phyloP scores from a whole-genome alignment of 2,888 invertebrate species.

The Lacanobia oleracea region DNA sequence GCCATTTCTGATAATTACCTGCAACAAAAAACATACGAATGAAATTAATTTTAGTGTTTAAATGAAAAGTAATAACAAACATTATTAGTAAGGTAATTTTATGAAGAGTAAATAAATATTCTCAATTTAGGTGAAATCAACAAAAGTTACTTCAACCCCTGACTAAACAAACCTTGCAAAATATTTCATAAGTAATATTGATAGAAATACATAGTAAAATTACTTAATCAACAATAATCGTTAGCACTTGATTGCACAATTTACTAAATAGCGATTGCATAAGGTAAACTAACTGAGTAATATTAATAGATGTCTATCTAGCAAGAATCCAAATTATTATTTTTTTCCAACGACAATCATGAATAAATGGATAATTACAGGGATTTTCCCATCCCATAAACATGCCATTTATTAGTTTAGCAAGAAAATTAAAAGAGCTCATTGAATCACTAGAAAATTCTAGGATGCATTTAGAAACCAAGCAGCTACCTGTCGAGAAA shows the following conservation, averaged over 20 bases:
- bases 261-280: not conserved
- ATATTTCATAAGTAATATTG: not conserved
- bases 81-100: no score
- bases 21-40: slow-evolving; percentile 27
- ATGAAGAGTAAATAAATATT: not conserved
- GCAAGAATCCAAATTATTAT: slow-evolving; percentile 1
- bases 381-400: slow-evolving; percentile 31
- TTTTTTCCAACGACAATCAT: slow-evolving; percentile 12
- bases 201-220: not conserved
- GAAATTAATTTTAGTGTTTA: not conserved
- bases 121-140: not conserved
- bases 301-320: not conserved
- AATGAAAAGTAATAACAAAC: not conserved
- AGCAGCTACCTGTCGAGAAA: slow-evolving; percentile 1
- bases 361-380: slow-evolving; percentile 22
- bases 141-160: not conserved
- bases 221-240: slow-evolving; percentile 7
- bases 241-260: slow-evolving; percentile 8
- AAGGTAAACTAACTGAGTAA: not conserved
- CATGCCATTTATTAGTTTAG: not conserved
- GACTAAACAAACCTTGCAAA: not conserved
- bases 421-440: slow-evolving; percentile 2
- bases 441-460: slow-evolving; percentile 30
- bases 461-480: not conserved
- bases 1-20: slow-evolving; percentile 37